phyloP scores from a whole-genome alignment of 2,113 vertebrate genomes.

The Motacilla tschutschensis region DNA sequence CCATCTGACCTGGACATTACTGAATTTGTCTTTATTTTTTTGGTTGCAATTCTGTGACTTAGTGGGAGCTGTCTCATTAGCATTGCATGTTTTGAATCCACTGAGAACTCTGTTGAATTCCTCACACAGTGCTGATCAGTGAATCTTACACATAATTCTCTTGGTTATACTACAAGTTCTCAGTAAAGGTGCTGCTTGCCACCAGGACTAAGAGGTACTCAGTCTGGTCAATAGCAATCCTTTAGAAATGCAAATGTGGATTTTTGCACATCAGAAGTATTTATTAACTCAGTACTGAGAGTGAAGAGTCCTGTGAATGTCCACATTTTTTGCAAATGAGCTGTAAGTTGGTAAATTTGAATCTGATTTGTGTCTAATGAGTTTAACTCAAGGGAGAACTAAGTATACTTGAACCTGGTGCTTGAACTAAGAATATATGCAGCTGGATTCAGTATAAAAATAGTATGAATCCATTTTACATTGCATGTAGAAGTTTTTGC shows the following conservation, averaged over 20 bases:
- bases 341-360: neutral
- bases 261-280: neutral
- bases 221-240: neutral
- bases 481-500: constrained; percentile 2
- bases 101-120: neutral
- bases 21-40: neutral
- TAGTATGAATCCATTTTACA: constrained; percentile 14
- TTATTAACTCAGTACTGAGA: neutral
- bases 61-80: neutral
- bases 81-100: neutral
- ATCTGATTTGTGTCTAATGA: neutral
- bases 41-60: neutral
- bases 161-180: neutral
- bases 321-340: neutral
- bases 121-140: neutral
- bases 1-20: neutral
- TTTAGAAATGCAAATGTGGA: neutral
- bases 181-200: neutral
- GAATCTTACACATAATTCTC: neutral
- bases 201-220: neutral
- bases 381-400: constrained; percentile 15
- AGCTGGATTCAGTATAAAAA: constrained; percentile 22
- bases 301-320: neutral
- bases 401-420: neutral
- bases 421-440: neutral